These are phyloP conservation scores for Tipula vernalis DNA, from an alignment of 2,888 invertebrate species.

Conservation along the genomic window DNA sequence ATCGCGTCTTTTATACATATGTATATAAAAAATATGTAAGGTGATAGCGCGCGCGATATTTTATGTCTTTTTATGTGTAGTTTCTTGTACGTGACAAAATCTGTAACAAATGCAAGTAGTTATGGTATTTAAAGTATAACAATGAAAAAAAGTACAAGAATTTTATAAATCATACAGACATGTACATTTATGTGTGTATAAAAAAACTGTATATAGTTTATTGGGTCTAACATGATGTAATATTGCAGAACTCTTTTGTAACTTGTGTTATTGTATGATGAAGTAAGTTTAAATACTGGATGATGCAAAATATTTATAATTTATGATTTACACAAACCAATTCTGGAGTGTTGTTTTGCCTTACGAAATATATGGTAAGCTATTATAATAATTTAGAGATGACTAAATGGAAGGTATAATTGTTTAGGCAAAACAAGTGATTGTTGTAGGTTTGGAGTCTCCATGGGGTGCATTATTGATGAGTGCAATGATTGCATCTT, in stretches of 20 bases:
- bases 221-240: neutral
- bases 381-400: neutral
- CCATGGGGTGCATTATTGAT: neutral
- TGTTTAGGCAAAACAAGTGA: neutral
- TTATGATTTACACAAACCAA: neutral
- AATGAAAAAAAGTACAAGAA: neutral
- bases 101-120: neutral
- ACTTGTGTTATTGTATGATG: neutral
- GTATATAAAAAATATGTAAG: neutral
- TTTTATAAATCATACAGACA: neutral
- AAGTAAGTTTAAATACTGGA: neutral
- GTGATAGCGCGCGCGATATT: neutral
- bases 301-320: neutral
- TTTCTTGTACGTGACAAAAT: constrained; percentile 4
- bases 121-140: neutral
- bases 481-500: neutral
- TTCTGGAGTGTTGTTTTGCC: neutral
- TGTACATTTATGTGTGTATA: neutral
- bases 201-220: neutral
- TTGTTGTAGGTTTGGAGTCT: neutral
- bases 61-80: neutral
- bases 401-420: neutral
- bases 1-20: neutral
- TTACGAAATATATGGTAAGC: neutral
- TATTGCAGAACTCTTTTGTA: neutral